Conservation (phyloP, 2,888 invertebrate genomes). For the Oligia strigilis region DNA sequence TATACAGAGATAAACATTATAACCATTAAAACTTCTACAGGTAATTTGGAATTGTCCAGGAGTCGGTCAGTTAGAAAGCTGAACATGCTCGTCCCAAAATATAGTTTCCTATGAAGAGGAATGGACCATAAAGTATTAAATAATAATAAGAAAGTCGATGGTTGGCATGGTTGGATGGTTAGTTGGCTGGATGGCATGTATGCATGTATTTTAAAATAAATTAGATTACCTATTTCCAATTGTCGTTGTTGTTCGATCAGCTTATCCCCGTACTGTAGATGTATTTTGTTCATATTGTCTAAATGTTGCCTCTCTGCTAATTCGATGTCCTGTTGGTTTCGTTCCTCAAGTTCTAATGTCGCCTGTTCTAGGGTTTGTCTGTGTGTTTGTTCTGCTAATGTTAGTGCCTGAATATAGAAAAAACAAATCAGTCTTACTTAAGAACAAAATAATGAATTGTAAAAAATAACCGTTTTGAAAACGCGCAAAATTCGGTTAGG, state of each 20-base stretch:
- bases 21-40: background rate
- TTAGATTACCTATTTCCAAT: conserved; percentile 81
- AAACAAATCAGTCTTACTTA: background rate
- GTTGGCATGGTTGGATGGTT: background rate
- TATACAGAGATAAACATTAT: background rate
- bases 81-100: background rate
- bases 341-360: conserved; percentile 76
- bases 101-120: background rate
- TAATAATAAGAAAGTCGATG: background rate
- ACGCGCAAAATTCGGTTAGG: background rate
- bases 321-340: conserved; percentile 73
- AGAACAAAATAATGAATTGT: too few species aligned
- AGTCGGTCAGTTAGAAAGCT: too few species aligned
- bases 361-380: conserved; percentile 72
- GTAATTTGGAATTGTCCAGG: too few species aligned
- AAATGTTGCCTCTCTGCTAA: conserved; percentile 79
- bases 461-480: background rate
- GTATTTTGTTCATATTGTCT: conserved; percentile 84
- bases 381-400: conserved; percentile 76
- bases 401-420: conserved; percentile 72
- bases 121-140: background rate
- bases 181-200: too few species aligned
- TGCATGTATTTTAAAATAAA: background rate
- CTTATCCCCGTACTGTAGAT: conserved; percentile 83
- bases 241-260: conserved; percentile 86